These are phyloP conservation scores for Tapera naevia DNA, from an alignment of 2,797 vertebrate species.

Conservation along the genomic window DNA sequence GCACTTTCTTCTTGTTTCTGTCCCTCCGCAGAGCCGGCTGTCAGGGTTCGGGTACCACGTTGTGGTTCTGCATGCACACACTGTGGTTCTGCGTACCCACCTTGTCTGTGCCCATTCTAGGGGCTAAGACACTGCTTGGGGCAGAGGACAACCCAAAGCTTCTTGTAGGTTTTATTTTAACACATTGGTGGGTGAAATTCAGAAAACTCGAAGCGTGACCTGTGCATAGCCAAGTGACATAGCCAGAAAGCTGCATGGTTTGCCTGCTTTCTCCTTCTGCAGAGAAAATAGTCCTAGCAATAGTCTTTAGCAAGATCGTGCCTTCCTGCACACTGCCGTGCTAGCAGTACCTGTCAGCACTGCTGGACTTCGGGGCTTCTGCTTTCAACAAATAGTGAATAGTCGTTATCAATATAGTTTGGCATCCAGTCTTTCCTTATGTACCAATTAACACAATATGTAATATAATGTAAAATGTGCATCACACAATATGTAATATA, in stretches of 20 bases:
- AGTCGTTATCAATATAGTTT: neutral
- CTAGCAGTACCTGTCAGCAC: neutral
- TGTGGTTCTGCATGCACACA: rapidly evolving
- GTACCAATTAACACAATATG: neutral
- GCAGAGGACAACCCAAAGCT: neutral
- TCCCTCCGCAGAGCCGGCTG: rapidly evolving
- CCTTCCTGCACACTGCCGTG: rapidly evolving
- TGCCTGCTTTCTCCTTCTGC: rapidly evolving
- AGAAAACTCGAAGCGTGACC: neutral
- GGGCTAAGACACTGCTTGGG: neutral
- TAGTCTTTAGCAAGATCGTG: neutral
- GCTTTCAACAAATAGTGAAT: neutral
- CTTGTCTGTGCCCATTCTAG: neutral
- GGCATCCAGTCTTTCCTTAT: neutral
- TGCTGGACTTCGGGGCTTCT: neutral
- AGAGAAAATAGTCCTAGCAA: neutral
- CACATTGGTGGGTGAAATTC: neutral
- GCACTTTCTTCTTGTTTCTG: neutral
- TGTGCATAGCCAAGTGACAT: neutral
- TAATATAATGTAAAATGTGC: neutral
- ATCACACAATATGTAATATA: rapidly evolving
- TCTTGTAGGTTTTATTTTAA: neutral
- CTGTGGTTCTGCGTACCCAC: neutral
- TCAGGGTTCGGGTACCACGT: rapidly evolving
- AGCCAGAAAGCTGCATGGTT: rapidly evolving